Base-by-base conservation (phyloP, 2,797 vertebrate genomes). In the Falco concolor region DNA sequence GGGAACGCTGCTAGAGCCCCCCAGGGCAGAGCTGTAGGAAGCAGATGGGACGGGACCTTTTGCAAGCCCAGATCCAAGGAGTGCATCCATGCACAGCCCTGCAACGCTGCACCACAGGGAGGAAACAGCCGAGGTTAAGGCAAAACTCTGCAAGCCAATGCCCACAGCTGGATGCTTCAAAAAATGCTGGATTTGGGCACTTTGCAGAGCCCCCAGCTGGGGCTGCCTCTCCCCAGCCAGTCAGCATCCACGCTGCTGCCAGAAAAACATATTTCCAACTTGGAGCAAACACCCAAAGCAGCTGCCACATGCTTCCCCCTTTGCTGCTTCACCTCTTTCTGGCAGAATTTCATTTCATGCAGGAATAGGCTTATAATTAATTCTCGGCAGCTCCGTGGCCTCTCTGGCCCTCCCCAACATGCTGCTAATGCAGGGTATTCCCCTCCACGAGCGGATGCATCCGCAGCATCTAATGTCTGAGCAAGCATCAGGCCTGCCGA, bases 1-100 rank as follows among this genome's bases (percentile, higher is more conserved):
- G 45, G 56, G 63, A 68, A 18, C 3, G 2, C 30, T 25, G 27
- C 42, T 12, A 1, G 65, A 67, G 19, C 40, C 21, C 28, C 50
- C 16, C 4, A 0, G 27, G 32, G 20, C 15, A 36, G 34, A 25
- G 23, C 23, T 10, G 47, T 0, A 0, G 18, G 59, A 59, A 53
- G 21, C 0, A 6, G 68, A 10, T 44, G 61, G 61, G n/a, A 34
- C 6, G 59, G 15, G 52, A 72, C 38, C 21, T 53, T 23, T 13
- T 22, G 13, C 56, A 27, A 74, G 34, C 45, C 22, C 38, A 14
- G 52, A 40, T 24, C 38, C 5, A 0, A 44, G 30, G 14, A 30
- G 4, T 0, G 18, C 34, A 40, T 17, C 44, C 63, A 10, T 0
- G 2, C 8, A 5, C 17, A 5, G 36, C 36, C 36, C 56, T 2